Percentiles rank a stretch among this genome's conserved stretches.
These are phyloP conservation scores for Nomada hirtipes DNA, from an alignment of 2,888 invertebrate genomes.

Conservation along the genomic window DNA sequence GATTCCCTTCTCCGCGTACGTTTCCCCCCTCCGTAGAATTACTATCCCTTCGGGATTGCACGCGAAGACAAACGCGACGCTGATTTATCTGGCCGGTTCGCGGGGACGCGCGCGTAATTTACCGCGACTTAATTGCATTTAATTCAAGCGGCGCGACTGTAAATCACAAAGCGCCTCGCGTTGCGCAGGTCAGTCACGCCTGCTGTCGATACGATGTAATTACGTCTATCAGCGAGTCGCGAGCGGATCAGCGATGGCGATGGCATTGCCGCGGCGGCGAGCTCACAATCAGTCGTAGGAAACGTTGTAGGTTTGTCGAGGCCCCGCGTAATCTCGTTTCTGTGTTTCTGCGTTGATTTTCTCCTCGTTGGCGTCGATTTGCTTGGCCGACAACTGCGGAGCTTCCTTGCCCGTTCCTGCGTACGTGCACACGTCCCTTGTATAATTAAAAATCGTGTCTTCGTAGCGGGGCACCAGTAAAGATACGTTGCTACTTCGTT, in stretches of 20 bases:
- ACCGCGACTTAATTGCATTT: slow-evolving; percentile 81
- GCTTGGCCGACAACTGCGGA: slow-evolving; percentile 3
- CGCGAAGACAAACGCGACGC: slow-evolving; percentile 73
- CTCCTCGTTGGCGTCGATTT: slow-evolving; percentile 3
- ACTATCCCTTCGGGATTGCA: slow-evolving; percentile 66
- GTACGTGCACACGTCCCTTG: slow-evolving; percentile 6
- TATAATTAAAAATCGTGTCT: slow-evolving; percentile 45
- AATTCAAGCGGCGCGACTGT: slow-evolving; percentile 78
- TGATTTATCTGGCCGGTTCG: slow-evolving; percentile 73
- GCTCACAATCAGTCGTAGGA: neutral
- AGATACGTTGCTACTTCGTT: slow-evolving; percentile 27
- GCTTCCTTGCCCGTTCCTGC: slow-evolving; percentile 13
- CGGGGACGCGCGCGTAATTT: slow-evolving; percentile 74
- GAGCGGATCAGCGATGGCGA: slow-evolving; percentile 16
- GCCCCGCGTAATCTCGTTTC: neutral
- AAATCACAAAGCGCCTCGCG: slow-evolving; percentile 77
- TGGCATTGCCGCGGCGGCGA: neutral
- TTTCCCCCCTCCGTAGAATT: slow-evolving; percentile 11
- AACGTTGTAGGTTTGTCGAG: neutral
- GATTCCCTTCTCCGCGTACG: neutral
- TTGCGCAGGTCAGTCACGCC: slow-evolving; percentile 80
- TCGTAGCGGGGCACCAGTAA: slow-evolving; percentile 19
- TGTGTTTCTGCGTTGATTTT: slow-evolving; percentile 1
- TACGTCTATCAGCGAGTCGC: slow-evolving; percentile 65
- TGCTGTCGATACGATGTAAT: slow-evolving; percentile 79